phyloP scores from a whole-genome alignment of 2,888 invertebrate genomes.

The Cancer borealis region DNA sequence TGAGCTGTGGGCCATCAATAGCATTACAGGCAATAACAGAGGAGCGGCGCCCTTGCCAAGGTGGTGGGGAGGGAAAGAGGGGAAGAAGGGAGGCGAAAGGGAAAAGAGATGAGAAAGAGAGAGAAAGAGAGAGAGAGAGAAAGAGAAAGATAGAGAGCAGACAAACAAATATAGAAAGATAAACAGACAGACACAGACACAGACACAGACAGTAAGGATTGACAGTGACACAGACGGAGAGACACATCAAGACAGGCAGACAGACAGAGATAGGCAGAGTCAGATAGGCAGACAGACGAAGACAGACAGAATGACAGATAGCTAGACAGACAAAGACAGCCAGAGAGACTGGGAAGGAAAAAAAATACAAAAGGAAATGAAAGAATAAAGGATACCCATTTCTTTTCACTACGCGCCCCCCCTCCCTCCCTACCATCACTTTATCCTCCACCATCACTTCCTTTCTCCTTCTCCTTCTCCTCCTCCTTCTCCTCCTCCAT shows the following conservation, averaged over 20 bases:
- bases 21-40: constrained; percentile 71
- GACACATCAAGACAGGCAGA: background rate
- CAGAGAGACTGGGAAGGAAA: background rate
- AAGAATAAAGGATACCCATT: constrained; percentile 43
- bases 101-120: constrained; percentile 11
- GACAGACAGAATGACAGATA: constrained; percentile 27
- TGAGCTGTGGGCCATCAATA: constrained; percentile 65
- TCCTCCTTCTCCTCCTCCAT: constrained; percentile 36
- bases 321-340: constrained; percentile 15
- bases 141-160: background rate
- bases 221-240: background rate
- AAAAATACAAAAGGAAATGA: constrained; percentile 35
- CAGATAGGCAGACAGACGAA: constrained; percentile 27
- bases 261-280: constrained; percentile 25
- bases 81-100: constrained; percentile 31
- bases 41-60: constrained; percentile 51
- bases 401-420: constrained; percentile 20
- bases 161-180: background rate
- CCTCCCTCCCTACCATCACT: background rate
- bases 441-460: constrained; percentile 48
- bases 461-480: constrained; percentile 5
- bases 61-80: constrained; percentile 37
- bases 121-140: background rate
- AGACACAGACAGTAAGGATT: background rate
- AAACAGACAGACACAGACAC: constrained; percentile 9